A percentile compares a stretch with the other conserved stretches of the same genome.
phyloP scores from a whole-genome alignment of 2,888 invertebrate genomes.

The Venustoraphidia nigricollis region DNA sequence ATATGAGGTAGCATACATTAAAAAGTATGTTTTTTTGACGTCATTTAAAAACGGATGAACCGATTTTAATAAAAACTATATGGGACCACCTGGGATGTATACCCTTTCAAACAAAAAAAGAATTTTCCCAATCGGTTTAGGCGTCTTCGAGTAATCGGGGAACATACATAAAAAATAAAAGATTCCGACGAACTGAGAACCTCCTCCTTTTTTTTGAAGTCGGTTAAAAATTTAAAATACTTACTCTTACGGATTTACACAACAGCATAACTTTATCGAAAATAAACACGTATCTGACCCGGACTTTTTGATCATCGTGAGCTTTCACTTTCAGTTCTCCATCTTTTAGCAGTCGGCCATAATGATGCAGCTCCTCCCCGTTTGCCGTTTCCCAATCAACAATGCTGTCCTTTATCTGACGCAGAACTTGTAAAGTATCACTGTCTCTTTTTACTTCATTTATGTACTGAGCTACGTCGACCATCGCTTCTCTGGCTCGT shows the following conservation, averaged over 20 bases:
- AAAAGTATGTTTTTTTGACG: no score
- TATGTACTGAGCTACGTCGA: constrained; percentile 91
- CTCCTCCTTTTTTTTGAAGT: no score
- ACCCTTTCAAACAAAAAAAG: no score
- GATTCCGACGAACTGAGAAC: no score
- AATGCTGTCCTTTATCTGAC: constrained; percentile 79
- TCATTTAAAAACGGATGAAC: no score
- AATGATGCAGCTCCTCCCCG: constrained; percentile 70
- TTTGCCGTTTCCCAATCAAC: constrained; percentile 68
- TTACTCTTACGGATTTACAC: constrained; percentile 69
- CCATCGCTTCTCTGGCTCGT: constrained; percentile 87
- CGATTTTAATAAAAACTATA: no score
- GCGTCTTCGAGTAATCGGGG: no score
- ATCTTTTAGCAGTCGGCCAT: constrained; percentile 82
- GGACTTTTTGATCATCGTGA: constrained; percentile 74
- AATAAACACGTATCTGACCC: constrained; percentile 84
- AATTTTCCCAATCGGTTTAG: no score
- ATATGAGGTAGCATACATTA: no score
- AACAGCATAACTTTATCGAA: constrained; percentile 95
- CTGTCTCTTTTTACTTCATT: constrained; percentile 97
- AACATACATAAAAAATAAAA: no score
- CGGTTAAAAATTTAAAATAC: constrained; percentile 16
- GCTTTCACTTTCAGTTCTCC: constrained; percentile 87
- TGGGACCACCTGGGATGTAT: no score
- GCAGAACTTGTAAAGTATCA: constrained; percentile 78